Base-by-base conservation (phyloP, 1,140 invertebrate genomes). In the Hylaeus anthracinus region DNA sequence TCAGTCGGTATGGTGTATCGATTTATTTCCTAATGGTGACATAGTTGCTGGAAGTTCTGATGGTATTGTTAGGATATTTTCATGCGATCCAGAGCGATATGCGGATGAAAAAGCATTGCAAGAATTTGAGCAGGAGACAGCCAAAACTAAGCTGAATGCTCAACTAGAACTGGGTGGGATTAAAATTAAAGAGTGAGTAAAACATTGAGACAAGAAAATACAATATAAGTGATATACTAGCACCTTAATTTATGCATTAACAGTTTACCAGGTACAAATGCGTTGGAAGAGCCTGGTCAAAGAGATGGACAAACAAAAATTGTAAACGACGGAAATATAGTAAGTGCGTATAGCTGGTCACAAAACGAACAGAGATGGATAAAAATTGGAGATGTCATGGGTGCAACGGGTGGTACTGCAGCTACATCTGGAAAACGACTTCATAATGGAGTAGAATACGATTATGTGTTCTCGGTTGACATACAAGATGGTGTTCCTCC, bases 381-480 rank as follows among this genome's bases (percentile, higher is more conserved):
- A 72, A 96, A 97, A 92, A 94, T 99, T 65, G 98, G 98, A 3
- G 97, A 99, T 90, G 97, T 99, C 1, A 95, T 98, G 83, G 98
- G 98, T 3, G 96, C 96, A 3, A 94, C 95, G 41, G 96, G 96
- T 37, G 94, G 95, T 3, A 94, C 94, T 0, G 94, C 96, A 67
- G 94, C 93, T 51, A 94, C 94, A 26, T 94, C 94, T 1, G 95
- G 96, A 8, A 98, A 98, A 92, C 96, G 95, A 39, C 91, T 97
- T 76, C 95, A 96, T 90, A 96, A 98, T 89, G 98, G 98, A 85
- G 95, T 96, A 95, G 96, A 98, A 89, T 99, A 99, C 91, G 98
- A 99, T 94, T 99, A 96, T 94, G 98, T 99, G 37, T 99, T 99
- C 92, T 96, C 95, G 83, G 97, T 99, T 5, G 98, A 99, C 87